Base-by-base conservation (phyloP, 1,140 invertebrate species). In the Odontomachus brunneus region DNA sequence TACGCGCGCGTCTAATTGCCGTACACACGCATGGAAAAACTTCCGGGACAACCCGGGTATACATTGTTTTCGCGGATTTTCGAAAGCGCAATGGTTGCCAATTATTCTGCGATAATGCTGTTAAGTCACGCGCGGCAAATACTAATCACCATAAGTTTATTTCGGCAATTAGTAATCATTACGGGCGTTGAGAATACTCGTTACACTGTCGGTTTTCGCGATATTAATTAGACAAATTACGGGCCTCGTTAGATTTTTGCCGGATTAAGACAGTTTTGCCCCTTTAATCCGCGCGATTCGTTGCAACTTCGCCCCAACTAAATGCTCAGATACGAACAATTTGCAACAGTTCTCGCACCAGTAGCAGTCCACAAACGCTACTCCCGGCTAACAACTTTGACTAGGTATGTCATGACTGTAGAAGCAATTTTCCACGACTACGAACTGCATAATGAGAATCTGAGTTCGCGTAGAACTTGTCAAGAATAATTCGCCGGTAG, bases 401-500 rank as follows among this genome's bases (percentile, higher is more conserved):
- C 74, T 76, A 66, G 62, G 62, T 67, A 66, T 76, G 74, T 76
- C 74, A 76, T 76, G 62, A 76, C 62, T 53, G 48, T 29, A 76
- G 62, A 76, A 76, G 62, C 66, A 76, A 76, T 76, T 76, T 76
- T 76, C 74, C 74, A 66, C 74, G 48, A 66, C 74, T 67, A 38
- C 62, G 48, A 67, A 76, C 74, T 76, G 62, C 38, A 76, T 76
- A 76, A 76, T 76, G 74, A 76, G 74, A 76, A 76, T 76, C 67
- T 67, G 74, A 67, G 62, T 53, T 53, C 62, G 24, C 19, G 62
- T 66, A 38, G 19, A 49, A 67, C 74, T 76, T 51, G 62, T 66
- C 62, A 76, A 67, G 62, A 76, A 76, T 76, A 76, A 67, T 19
- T 76, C 29, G 62, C 62, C 12, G 33, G 48, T 76, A 62, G 62